Conservation (phyloP, 2,888 invertebrate genomes). For the Parnassius smintheus region DNA sequence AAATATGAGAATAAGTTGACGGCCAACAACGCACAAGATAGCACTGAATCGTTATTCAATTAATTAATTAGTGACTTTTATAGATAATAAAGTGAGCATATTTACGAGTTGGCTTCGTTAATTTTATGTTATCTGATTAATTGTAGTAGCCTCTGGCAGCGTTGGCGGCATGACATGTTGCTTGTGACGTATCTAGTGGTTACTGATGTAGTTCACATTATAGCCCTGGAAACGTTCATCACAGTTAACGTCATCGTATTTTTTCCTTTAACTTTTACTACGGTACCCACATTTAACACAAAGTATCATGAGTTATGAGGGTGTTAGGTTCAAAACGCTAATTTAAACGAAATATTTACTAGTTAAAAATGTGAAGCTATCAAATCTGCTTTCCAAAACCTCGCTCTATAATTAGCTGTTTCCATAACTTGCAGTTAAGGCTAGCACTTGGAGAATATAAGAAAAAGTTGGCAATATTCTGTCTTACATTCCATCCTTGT, state of each 20-base stretch:
- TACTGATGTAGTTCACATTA: slow-evolving; percentile 16
- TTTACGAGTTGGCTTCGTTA: slow-evolving; percentile 74
- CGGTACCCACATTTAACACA: not conserved
- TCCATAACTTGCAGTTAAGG: too few species aligned
- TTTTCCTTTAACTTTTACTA: slow-evolving; percentile 18
- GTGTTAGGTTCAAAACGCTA: slow-evolving; percentile 2
- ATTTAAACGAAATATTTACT: slow-evolving; percentile 1
- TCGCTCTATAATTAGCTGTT: too few species aligned
- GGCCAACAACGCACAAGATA: slow-evolving; percentile 52
- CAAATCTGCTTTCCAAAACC: too few species aligned
- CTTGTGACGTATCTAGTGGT: slow-evolving; percentile 33
- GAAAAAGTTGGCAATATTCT: too few species aligned
- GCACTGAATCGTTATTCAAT: slow-evolving; percentile 75
- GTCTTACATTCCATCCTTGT: too few species aligned
- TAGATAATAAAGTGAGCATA: slow-evolving; percentile 73
- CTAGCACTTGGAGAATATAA: too few species aligned
- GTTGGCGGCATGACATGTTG: slow-evolving; percentile 41
- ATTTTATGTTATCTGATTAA: slow-evolving; percentile 75
- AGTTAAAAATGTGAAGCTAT: too few species aligned
- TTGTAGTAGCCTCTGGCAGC: slow-evolving; percentile 59
- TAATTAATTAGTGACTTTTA: slow-evolving; percentile 79
- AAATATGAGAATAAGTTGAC: slow-evolving; percentile 33
- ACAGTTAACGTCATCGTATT: slow-evolving; percentile 24
- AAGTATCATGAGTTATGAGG: slow-evolving; percentile 7
- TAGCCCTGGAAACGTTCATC: slow-evolving; percentile 14